Conservation (phyloP, 2,113 vertebrate species). For the Cranoglanis bouderius region DNA sequence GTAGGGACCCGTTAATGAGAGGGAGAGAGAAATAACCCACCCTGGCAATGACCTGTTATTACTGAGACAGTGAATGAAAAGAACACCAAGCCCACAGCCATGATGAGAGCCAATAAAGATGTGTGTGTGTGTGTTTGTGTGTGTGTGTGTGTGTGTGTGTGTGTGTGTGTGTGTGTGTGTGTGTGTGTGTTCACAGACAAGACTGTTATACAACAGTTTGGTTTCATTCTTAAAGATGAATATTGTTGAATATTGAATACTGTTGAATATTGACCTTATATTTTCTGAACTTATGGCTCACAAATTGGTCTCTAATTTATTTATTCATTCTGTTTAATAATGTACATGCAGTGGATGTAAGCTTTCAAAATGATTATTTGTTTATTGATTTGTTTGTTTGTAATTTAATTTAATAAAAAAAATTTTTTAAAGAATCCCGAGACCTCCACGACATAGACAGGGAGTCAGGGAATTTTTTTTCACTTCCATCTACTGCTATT, state of each 20-base stretch:
- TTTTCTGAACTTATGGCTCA: not conserved
- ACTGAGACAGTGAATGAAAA: conserved; percentile 11
- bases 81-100: not conserved
- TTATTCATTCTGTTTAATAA: not conserved
- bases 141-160: not conserved
- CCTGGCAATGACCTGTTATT: conserved; percentile 32
- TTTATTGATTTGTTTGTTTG: no score
- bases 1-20: conserved; percentile 32
- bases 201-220: not conserved
- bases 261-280: not conserved
- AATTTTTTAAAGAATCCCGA: no score
- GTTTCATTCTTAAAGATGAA: not conserved
- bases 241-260: not conserved
- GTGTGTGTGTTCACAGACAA: not conserved
- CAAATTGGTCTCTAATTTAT: not conserved
- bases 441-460: no score
- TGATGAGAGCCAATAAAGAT: conserved; percentile 7
- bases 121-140: not conserved
- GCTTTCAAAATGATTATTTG: no score
- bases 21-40: conserved; percentile 18
- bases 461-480: no score
- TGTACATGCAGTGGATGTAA: no score
- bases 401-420: no score
- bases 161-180: not conserved
- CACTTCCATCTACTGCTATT: no score